These are phyloP conservation scores for Argyresthia albistria DNA, from an alignment of 2,888 invertebrate species.

Conservation along the genomic window DNA sequence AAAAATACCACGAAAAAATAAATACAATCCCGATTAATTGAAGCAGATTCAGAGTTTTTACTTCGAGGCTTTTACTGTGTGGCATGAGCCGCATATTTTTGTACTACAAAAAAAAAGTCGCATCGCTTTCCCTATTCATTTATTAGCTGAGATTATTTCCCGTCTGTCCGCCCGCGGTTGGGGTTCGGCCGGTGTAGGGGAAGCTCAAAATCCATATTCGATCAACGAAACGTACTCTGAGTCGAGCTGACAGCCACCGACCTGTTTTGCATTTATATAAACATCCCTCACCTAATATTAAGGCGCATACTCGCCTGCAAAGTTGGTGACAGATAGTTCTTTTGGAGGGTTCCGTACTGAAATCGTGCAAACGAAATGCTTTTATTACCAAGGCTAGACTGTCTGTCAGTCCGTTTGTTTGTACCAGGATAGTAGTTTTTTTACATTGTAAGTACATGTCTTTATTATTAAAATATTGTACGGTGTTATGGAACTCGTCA, in stretches of 20 bases:
- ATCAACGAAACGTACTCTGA: constrained; percentile 63
- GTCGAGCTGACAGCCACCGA: constrained; percentile 69
- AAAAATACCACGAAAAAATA: too few species aligned
- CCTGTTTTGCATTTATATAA: constrained; percentile 73
- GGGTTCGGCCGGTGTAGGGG: constrained; percentile 44
- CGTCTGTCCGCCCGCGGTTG: constrained; percentile 59
- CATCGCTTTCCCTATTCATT: neutral
- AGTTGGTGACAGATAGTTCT: constrained; percentile 13
- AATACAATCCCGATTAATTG: too few species aligned
- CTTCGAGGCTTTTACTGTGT: too few species aligned
- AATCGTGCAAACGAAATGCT: too few species aligned
- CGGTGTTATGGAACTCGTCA: too few species aligned
- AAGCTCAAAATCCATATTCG: constrained; percentile 69
- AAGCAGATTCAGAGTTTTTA: too few species aligned
- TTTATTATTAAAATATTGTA: too few species aligned
- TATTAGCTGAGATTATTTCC: constrained; percentile 49
- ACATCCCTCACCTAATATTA: constrained; percentile 52
- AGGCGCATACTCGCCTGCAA: constrained; percentile 27
- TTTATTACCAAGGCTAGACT: too few species aligned
- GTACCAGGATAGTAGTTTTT: too few species aligned
- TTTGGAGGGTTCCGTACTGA: neutral
- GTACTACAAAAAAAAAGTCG: neutral
- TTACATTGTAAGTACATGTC: too few species aligned
- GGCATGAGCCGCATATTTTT: too few species aligned
- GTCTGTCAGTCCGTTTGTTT: too few species aligned